Evolutionary conservation across 2,113 vertebrate genomes (phyloP).

Genomic region (Nycticorax nycticorax): DNA sequence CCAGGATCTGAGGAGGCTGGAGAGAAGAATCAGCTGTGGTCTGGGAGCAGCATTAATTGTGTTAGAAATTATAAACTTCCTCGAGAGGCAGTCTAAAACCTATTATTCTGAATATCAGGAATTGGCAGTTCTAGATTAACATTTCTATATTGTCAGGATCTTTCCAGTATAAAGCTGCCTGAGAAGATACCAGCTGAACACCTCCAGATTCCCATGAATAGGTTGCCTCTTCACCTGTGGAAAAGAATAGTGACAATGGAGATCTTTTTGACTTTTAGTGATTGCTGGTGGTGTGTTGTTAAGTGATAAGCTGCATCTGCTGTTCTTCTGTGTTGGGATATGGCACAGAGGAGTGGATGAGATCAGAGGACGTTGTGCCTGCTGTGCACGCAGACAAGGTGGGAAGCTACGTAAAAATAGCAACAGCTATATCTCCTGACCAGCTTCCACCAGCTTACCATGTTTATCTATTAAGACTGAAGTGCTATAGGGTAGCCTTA

Average conservation of each 20-base stretch:
- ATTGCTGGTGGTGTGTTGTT: background rate
- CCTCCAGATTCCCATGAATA: background rate
- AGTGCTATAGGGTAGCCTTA: background rate
- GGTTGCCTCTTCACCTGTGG: background rate
- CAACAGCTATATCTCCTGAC: background rate
- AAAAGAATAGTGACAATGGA: background rate
- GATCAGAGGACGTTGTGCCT: background rate
- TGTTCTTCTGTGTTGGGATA: background rate
- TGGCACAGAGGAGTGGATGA: background rate
- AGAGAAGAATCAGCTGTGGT: background rate
- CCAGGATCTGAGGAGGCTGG: background rate
- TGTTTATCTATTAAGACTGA: background rate
- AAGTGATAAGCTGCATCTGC: background rate
- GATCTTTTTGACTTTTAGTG: background rate
- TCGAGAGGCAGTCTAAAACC: background rate
- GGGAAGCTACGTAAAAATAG: background rate
- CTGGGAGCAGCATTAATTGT: accelerated
- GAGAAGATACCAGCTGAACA: background rate
- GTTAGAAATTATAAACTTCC: background rate
- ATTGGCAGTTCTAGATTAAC: background rate
- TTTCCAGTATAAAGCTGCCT: background rate
- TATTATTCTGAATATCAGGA: background rate
- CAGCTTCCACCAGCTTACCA: background rate
- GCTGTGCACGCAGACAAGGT: background rate
- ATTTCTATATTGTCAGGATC: background rate